Evolutionary conservation across 2,888 invertebrate species (phyloP).

Genomic region (Abscondita cerata): DNA sequence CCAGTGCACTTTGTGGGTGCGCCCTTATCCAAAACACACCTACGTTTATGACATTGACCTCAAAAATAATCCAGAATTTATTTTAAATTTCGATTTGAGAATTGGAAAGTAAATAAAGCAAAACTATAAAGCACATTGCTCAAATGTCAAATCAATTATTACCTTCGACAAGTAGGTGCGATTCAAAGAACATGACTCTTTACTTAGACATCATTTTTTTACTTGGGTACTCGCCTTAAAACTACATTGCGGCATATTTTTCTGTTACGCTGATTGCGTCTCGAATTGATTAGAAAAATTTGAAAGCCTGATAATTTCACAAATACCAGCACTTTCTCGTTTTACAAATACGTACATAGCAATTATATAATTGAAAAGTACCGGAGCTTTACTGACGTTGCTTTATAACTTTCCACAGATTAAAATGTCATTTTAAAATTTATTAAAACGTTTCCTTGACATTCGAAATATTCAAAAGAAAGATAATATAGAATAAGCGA

Average conservation of each 20-base stretch:
- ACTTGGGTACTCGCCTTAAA: not conserved
- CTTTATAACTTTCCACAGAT: no score
- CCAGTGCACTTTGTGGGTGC: conserved; percentile 36
- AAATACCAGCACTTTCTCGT: not conserved
- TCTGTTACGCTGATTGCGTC: conserved; percentile 8
- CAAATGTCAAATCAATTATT: conserved; percentile 45
- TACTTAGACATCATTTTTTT: conserved; percentile 37
- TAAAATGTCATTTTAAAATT: no score
- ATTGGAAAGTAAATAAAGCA: not conserved
- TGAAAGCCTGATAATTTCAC: conserved; percentile 13
- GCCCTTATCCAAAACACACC: conserved; percentile 33
- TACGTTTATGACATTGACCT: conserved; percentile 37
- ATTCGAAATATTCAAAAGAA: no score
- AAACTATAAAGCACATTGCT: conserved; percentile 11
- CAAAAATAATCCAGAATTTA: conserved; percentile 29
- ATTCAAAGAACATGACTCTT: conserved; percentile 40
- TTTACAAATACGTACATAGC: no score
- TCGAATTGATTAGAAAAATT: conserved; percentile 15
- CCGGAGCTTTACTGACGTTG: no score
- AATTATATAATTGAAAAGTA: no score
- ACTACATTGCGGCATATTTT: not conserved
- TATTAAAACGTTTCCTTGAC: no score
- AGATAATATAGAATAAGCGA: no score
- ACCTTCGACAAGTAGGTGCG: conserved; percentile 37
- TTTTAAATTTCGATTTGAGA: conserved; percentile 12